Conservation (phyloP, 2,113 vertebrate genomes). For the Cacatua alba region DNA sequence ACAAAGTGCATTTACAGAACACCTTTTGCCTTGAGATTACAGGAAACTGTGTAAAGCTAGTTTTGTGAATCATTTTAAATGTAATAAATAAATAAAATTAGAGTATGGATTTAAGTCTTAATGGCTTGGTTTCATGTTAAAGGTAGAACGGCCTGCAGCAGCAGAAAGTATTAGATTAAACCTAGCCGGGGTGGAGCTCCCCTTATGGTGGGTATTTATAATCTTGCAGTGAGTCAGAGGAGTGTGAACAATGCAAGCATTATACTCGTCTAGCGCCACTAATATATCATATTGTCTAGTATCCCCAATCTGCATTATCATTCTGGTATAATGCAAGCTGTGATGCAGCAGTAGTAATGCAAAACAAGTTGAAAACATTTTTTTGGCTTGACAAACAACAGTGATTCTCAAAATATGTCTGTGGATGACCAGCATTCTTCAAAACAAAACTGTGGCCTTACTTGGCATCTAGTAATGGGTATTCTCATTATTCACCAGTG, state of each 20-base stretch:
- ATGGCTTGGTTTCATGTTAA: background rate
- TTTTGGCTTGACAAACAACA: background rate
- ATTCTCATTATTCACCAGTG: background rate
- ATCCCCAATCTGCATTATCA: background rate
- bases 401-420: background rate
- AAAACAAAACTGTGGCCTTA: background rate
- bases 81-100: background rate
- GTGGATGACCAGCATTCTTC: background rate
- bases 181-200: background rate
- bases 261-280: background rate
- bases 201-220: background rate
- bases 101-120: background rate
- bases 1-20: constrained; percentile 39
- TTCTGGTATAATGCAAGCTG: background rate
- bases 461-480: background rate
- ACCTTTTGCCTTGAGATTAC: constrained; percentile 29
- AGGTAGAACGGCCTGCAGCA: background rate
- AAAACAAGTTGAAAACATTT: background rate
- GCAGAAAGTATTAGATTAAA: background rate
- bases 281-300: background rate
- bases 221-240: constrained; percentile 10
- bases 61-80: background rate
- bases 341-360: background rate
- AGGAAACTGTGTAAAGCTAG: background rate
- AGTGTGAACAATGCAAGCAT: constrained; percentile 13